Conservation (phyloP, 2,888 invertebrate species). For the Polymixis lichenea region DNA sequence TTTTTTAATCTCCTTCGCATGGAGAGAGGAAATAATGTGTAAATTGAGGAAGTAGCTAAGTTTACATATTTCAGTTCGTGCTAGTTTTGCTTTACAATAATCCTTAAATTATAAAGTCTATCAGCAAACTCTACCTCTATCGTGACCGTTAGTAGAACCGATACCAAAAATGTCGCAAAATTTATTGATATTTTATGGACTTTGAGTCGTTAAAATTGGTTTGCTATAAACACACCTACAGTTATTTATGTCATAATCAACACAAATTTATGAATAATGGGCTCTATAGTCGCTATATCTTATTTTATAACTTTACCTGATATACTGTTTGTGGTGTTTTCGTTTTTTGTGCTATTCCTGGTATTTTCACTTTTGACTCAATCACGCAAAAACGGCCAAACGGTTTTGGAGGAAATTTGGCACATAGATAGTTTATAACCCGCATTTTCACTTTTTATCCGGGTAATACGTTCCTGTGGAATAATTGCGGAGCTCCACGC, state of each 20-base stretch:
- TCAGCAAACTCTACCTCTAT: constrained; percentile 1
- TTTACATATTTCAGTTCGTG: constrained; percentile 5
- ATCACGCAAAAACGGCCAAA: too few species aligned
- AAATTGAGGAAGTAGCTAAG: constrained; percentile 49
- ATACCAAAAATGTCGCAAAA: constrained; percentile 10
- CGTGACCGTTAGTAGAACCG: constrained; percentile 7
- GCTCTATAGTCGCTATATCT: neutral
- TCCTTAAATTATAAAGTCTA: neutral
- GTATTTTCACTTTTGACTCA: too few species aligned
- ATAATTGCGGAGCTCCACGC: too few species aligned
- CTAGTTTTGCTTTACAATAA: neutral
- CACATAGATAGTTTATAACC: too few species aligned
- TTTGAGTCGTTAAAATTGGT: neutral
- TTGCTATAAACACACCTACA: constrained; percentile 5
- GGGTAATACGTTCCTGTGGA: too few species aligned
- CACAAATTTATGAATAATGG: constrained; percentile 3
- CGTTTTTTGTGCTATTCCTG: neutral
- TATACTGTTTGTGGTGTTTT: neutral
- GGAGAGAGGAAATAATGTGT: constrained; percentile 45
- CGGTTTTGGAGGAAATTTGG: too few species aligned
- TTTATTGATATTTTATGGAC: constrained; percentile 18
- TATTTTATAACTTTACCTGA: constrained; percentile 10
- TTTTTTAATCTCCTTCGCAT: constrained; percentile 48
- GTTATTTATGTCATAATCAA: constrained; percentile 44
- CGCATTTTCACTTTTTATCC: too few species aligned